A percentile compares a stretch with the other conserved stretches of the same genome.
Conservation (phyloP, 1,140 invertebrate genomes). For the Medauroidea extradentata region DNA sequence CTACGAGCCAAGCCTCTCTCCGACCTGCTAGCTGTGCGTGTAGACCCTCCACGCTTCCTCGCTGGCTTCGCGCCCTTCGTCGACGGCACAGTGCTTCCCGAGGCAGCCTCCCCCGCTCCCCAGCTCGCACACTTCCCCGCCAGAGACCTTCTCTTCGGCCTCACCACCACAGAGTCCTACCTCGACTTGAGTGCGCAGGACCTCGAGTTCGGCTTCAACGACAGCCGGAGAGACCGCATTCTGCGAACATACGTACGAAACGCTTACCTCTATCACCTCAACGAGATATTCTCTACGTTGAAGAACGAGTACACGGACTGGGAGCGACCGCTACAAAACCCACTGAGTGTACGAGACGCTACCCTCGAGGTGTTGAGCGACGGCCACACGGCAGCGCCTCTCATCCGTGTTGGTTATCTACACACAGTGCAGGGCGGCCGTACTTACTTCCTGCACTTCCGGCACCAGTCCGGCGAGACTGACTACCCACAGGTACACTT, state of each 20-base stretch:
- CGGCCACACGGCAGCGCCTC: constrained; percentile 77
- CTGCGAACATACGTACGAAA: constrained; percentile 84
- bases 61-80: constrained; percentile 86
- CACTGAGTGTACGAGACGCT: constrained; percentile 68
- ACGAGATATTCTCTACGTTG: constrained; percentile 85
- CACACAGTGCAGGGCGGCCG: constrained; percentile 71
- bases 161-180: constrained; percentile 71
- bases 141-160: constrained; percentile 68
- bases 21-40: constrained; percentile 63
- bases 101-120: constrained; percentile 18
- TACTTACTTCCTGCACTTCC: constrained; percentile 85
- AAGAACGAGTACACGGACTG: constrained; percentile 93
- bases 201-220: constrained; percentile 79
- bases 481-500: constrained; percentile 72
- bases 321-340: constrained; percentile 70
- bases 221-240: constrained; percentile 76
- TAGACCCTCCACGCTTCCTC: constrained; percentile 75
- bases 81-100: constrained; percentile 71
- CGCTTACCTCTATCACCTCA: constrained; percentile 82
- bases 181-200: constrained; percentile 64
- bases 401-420: constrained; percentile 73
- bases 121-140: constrained; percentile 81
- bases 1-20: constrained; percentile 65
- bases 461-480: constrained; percentile 68
- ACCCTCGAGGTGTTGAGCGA: constrained; percentile 69